phyloP scores from a whole-genome alignment of 2,113 vertebrate genomes.

The Pipra filicauda region DNA sequence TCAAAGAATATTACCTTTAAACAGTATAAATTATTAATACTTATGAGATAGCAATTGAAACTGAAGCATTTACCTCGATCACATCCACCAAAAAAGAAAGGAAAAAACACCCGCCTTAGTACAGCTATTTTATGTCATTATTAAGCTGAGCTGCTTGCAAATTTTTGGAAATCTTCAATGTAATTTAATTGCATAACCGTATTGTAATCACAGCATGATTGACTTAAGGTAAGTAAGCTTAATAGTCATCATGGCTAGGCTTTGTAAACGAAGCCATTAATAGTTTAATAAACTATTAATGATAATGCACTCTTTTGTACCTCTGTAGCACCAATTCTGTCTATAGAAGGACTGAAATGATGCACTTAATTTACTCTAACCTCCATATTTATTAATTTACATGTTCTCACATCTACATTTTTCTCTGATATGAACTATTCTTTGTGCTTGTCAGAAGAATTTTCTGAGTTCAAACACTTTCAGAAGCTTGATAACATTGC shows the following conservation, averaged over 20 bases:
- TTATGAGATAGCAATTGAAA: background rate
- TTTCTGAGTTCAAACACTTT: background rate
- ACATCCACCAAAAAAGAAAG: background rate
- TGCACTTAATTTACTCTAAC: background rate
- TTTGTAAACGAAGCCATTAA: no score
- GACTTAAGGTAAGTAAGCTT: background rate
- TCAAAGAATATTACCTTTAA: background rate
- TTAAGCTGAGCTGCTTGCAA: background rate
- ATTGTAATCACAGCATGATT: background rate
- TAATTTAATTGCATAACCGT: background rate
- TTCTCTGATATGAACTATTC: background rate
- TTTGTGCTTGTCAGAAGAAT: background rate
- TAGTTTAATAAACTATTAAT: slow-evolving; percentile 6
- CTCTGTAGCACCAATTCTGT: background rate
- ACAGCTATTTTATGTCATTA: background rate
- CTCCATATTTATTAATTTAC: background rate
- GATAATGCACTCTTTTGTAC: background rate
- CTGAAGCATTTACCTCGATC: background rate
- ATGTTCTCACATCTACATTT: background rate
- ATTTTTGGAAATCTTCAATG: background rate
- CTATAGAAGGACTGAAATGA: background rate
- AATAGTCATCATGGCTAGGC: background rate
- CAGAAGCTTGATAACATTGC: background rate
- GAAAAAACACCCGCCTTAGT: background rate
- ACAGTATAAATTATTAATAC: background rate